phyloP scores from a whole-genome alignment of 1,140 invertebrate genomes.

The Zaprionus africanus region DNA sequence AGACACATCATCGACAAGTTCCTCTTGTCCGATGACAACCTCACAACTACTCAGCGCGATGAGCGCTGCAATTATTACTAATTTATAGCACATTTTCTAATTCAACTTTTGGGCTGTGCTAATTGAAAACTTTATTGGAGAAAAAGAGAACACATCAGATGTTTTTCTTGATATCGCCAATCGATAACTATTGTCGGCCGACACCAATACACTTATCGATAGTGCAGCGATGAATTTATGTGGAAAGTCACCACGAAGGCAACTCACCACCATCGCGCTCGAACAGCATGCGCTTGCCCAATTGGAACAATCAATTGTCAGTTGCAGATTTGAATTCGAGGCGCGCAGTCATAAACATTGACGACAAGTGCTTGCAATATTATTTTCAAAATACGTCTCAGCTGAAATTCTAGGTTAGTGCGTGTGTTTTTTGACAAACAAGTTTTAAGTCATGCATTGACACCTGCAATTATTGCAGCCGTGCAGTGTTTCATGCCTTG shows the following conservation, averaged over 20 bases:
- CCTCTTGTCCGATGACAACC: conserved; percentile 65
- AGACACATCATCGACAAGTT: conserved; percentile 69
- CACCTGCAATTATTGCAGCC: conserved; percentile 35
- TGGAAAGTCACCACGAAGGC: conserved; percentile 9
- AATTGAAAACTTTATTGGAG: conserved; percentile 39
- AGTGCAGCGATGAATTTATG: not conserved
- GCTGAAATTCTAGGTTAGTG: conserved; percentile 69
- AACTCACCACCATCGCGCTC: conserved; percentile 22
- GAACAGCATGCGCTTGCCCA: conserved; percentile 40
- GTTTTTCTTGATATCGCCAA: conserved; percentile 32
- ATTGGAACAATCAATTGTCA: conserved; percentile 39
- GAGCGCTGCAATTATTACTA: conserved; percentile 45
- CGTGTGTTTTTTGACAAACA: conserved; percentile 61
- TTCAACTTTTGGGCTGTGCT: conserved; percentile 27
- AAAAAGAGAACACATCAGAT: conserved; percentile 47
- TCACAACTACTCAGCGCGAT: conserved; percentile 43
- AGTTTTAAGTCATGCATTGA: conserved; percentile 54
- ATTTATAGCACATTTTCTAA: conserved; percentile 56
- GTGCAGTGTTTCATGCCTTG: conserved; percentile 1
- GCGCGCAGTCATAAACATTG: conserved; percentile 32
- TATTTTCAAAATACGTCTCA: conserved; percentile 40
- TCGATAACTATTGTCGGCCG: conserved; percentile 21
- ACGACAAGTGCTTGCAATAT: conserved; percentile 6
- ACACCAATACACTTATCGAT: not conserved
- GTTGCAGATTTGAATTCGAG: conserved; percentile 47